Evolutionary conservation across 1,140 invertebrate species (phyloP).

Genomic region (Nephila pilipes): DNA sequence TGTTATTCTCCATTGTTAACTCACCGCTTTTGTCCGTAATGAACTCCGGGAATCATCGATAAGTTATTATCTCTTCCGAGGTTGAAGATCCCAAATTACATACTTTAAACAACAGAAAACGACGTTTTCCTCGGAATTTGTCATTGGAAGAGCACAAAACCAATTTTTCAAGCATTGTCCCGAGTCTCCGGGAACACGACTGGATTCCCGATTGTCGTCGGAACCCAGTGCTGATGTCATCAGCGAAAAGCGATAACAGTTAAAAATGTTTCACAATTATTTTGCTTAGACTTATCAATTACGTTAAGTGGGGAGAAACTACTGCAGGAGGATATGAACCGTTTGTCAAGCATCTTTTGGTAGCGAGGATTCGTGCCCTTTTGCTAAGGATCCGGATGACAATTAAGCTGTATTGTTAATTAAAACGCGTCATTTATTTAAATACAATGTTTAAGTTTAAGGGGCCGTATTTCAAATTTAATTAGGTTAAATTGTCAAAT

Average conservation of each 20-base stretch:
- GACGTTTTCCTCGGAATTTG: not conserved
- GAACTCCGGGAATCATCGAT: conserved; percentile 19
- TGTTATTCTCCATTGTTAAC: not conserved
- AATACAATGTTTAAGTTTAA: not conserved
- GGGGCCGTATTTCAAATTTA: conserved; percentile 8
- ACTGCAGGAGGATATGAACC: not conserved
- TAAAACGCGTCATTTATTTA: conserved; percentile 35
- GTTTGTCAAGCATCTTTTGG: conserved; percentile 27
- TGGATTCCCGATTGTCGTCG: conserved; percentile 9
- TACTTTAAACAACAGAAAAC: conserved; percentile 18
- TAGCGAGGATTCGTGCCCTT: not conserved
- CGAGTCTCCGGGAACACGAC: not conserved
- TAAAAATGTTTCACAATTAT: conserved; percentile 34
- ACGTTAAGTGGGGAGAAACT: conserved; percentile 3
- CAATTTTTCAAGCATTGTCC: conserved; percentile 16
- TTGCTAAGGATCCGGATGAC: conserved; percentile 49
- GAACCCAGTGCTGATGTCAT: not conserved
- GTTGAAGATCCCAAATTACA: conserved; percentile 31
- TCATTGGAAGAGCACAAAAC: conserved; percentile 11
- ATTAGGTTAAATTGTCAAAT: not conserved
- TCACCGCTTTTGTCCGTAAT: conserved; percentile 10
- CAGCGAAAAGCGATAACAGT: conserved; percentile 25
- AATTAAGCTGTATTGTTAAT: conserved; percentile 50
- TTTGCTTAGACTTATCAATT: conserved; percentile 47
- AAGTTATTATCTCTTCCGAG: conserved; percentile 45